Base-by-base conservation (phyloP, 2,888 invertebrate species). In the Leptothorax acervorum region DNA sequence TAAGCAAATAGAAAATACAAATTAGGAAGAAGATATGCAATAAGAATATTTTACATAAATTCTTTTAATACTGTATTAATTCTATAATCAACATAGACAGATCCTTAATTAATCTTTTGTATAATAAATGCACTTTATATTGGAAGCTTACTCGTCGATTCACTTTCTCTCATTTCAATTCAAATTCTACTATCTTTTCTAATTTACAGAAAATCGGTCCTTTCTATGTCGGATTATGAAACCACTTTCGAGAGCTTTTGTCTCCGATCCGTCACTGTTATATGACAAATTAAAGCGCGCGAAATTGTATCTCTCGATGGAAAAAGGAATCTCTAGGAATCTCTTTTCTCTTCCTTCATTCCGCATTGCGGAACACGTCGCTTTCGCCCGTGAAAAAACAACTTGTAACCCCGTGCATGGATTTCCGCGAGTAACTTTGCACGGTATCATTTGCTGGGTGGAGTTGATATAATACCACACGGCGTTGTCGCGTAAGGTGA, bases 341-440 rank as follows among this genome's bases (percentile, higher is more conserved):
- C 23, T 23, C 23, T 71, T 57, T 79, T n/a, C 45, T 57, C 6
- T 60, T 39, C 39, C 45, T 60, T 2, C 23, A 60, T 60, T 60
- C 35, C 39, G 48, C 15, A 18, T 73, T 73, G 31, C 73, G 73
- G 48, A 81, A 73, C 18, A 35, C 39, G 35, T 71, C 35, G 48
- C 73, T 79, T 79, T 79, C 79, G 71, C 71, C 35, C n/a, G 39
- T 53, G 31, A 81, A 60, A 79, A 48, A 68, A 31, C 45, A 23
- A 57, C 57, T 57, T 57, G 35, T 31, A 39, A 60, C 18, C 45
- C 63, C 42, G 28, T 35, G 35, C 15, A 12, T 51, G 23, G 23
- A 76, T 70, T 79, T 70, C 57, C 65, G 57, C 45, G 55, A 39
- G 9, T 53, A 57, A n/a, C 42, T 74, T 35, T 31, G 23, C 23